Percentiles rank a stretch among this genome's conserved stretches.
These are phyloP conservation scores for Coreoperca whiteheadi DNA, from an alignment of 2,113 vertebrate genomes.

Conservation along the genomic window DNA sequence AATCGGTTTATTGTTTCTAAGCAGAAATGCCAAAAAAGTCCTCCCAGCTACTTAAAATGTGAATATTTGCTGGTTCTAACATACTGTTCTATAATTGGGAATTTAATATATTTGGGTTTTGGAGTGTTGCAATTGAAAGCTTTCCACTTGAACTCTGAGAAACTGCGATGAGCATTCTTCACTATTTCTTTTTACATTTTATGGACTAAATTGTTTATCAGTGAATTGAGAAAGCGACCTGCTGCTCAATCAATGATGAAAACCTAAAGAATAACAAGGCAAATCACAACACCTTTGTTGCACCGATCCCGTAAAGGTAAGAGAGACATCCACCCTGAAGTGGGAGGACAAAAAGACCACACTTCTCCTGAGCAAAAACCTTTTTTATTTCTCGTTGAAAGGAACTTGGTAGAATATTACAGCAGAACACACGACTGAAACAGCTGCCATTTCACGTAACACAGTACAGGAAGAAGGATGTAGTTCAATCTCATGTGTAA, in stretches of 20 bases:
- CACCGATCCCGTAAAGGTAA: neutral
- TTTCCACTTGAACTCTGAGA: neutral
- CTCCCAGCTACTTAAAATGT: neutral
- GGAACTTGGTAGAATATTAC: constrained; percentile 85
- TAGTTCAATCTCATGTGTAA: constrained; percentile 81
- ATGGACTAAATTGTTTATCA: neutral
- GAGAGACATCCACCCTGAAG: neutral
- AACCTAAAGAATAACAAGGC: neutral
- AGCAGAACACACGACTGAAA: constrained; percentile 88
- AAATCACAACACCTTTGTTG: neutral
- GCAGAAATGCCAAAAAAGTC: neutral
- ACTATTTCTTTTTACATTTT: neutral
- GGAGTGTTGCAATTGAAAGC: neutral
- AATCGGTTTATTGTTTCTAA: too few relatives aligned
- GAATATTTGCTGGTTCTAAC: neutral
- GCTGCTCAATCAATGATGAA: neutral
- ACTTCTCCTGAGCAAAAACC: constrained; percentile 82
- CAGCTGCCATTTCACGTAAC: constrained; percentile 89
- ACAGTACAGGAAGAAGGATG: constrained; percentile 86
- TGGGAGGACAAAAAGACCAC: constrained; percentile 47
- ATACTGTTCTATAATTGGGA: neutral
- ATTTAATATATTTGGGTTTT: neutral
- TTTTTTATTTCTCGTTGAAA: constrained; percentile 84
- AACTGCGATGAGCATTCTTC: neutral
- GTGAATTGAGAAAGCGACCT: neutral